Evolutionary conservation across 1,140 invertebrate species (phyloP).

Genomic region (Leptestheria dahalacensis): DNA sequence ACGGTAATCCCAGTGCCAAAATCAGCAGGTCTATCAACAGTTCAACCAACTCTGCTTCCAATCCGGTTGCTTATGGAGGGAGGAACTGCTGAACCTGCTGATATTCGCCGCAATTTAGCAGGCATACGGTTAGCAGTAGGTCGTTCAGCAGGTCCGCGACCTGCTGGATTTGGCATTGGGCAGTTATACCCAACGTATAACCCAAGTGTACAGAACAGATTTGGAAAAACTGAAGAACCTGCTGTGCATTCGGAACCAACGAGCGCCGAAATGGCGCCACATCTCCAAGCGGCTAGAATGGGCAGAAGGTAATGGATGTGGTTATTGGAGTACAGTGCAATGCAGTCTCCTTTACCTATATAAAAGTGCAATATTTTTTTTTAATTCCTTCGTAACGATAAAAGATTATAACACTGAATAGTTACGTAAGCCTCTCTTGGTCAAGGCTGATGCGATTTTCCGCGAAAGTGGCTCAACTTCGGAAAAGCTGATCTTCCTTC

Average conservation of each 20-base stretch:
- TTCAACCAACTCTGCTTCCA: too few species aligned
- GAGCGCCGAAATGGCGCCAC: background rate
- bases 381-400: background rate
- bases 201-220: background rate
- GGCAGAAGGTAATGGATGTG: background rate
- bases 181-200: too few species aligned
- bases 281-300: background rate
- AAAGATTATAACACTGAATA: background rate
- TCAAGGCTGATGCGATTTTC: background rate
- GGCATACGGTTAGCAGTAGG: too few species aligned
- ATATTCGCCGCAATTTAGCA: too few species aligned
- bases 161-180: too few species aligned
- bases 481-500: background rate
- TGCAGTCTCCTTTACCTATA: background rate
- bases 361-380: background rate
- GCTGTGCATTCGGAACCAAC: background rate
- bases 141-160: too few species aligned
- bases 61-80: too few species aligned
- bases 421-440: background rate
- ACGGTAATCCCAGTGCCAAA: too few species aligned
- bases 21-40: too few species aligned
- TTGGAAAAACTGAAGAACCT: background rate
- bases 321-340: background rate
- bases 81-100: too few species aligned
- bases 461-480: background rate